These are phyloP conservation scores for Luehdorfia chinensis DNA, from an alignment of 1,140 invertebrate species.

Conservation along the genomic window DNA sequence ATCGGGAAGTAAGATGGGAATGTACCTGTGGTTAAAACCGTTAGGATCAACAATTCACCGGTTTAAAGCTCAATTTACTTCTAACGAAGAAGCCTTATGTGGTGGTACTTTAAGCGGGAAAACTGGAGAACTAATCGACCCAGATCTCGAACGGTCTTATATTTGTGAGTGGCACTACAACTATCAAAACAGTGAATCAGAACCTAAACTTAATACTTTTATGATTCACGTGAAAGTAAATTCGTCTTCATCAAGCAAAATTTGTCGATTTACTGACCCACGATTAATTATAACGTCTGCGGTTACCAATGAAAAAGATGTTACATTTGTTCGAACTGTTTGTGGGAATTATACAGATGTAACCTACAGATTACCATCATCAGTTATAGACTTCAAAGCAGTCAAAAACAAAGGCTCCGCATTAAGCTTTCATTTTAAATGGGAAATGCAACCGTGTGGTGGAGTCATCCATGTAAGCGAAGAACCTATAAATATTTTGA, in stretches of 20 bases:
- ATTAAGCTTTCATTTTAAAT: constrained; percentile 48
- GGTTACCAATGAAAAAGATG: constrained; percentile 11
- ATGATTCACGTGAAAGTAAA: constrained; percentile 34
- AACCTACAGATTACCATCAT: constrained; percentile 40
- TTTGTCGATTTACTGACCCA: constrained; percentile 39
- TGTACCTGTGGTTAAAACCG: constrained; percentile 77
- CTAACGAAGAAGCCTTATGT: constrained; percentile 74
- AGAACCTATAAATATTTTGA: constrained; percentile 55
- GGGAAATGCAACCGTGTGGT: constrained; percentile 79
- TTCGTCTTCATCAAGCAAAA: constrained; percentile 29
- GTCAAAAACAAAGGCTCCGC: constrained; percentile 30
- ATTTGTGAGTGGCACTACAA: constrained; percentile 48
- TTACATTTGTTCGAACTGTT: constrained; percentile 31
- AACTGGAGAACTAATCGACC: constrained; percentile 40
- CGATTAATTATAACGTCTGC: constrained; percentile 35
- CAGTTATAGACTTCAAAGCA: constrained; percentile 40
- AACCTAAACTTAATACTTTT: constrained; percentile 44
- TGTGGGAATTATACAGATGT: constrained; percentile 53
- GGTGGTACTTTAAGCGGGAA: constrained; percentile 42
- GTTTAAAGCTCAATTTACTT: constrained; percentile 81
- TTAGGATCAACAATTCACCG: constrained; percentile 74
- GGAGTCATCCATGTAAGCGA: constrained; percentile 68
- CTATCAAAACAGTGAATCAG: constrained; percentile 5
- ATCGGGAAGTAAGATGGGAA: constrained; percentile 80
- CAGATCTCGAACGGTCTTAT: constrained; percentile 40